Conservation (phyloP, 2,113 vertebrate species). For the Riparia riparia region DNA sequence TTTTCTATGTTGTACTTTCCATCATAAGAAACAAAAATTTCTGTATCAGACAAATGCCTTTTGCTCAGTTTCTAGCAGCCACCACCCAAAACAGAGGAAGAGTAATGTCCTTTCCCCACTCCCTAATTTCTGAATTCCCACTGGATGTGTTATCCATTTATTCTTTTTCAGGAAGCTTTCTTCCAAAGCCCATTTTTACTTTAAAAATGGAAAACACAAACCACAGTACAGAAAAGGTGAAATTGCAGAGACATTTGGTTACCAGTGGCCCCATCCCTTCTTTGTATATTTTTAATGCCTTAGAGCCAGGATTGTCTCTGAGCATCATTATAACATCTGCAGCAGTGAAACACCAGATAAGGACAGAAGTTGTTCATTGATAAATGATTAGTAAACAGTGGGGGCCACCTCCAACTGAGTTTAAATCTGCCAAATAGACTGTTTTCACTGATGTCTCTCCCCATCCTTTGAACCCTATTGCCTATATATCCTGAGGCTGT, state of each 20-base stretch:
- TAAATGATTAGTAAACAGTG: not conserved
- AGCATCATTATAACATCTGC: not conserved
- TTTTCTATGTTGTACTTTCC: not conserved
- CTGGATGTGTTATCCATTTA: not conserved
- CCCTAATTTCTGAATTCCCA: not conserved
- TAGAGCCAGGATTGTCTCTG: not conserved
- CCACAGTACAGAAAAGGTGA: not conserved
- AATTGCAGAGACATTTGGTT: not conserved
- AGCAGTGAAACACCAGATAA: not conserved
- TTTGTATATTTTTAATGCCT: not conserved
- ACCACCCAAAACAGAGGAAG: not conserved
- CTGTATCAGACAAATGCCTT: not conserved
- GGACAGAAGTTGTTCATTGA: not conserved
- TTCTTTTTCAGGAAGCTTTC: not conserved
- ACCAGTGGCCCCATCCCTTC: not conserved
- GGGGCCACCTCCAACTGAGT: not conserved
- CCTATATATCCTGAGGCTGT: accelerated
- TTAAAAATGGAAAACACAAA: not conserved
- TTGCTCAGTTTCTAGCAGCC: not conserved
- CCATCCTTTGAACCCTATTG: not conserved
- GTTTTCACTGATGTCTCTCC: not conserved
- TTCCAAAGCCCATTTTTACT: not conserved
- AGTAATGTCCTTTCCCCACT: not conserved
- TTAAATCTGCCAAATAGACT: not conserved
- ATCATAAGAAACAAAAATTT: not conserved